Evolutionary conservation across 2,888 invertebrate genomes (phyloP).

Genomic region (Nipponacmea schrenckii): DNA sequence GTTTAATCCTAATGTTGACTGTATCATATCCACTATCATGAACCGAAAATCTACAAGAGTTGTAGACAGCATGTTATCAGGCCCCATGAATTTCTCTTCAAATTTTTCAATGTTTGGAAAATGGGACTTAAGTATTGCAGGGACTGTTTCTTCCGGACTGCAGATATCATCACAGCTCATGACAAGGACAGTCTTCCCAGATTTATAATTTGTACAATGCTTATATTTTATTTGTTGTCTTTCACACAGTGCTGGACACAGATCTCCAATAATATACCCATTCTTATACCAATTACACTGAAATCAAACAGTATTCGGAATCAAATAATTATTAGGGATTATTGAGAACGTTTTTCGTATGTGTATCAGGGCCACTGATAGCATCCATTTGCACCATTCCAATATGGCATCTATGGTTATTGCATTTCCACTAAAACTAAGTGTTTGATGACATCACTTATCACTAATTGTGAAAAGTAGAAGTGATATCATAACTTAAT

Average conservation of each 20-base stretch:
- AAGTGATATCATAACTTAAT: too few species aligned
- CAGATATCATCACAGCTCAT: constrained; percentile 39
- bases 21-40: constrained; percentile 17
- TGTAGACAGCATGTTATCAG: neutral
- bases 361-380: too few species aligned
- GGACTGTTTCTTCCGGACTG: constrained; percentile 24
- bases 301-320: constrained; percentile 16
- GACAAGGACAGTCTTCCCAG: constrained; percentile 71
- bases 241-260: constrained; percentile 76
- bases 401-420: too few species aligned
- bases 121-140: constrained; percentile 47
- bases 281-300: constrained; percentile 68
- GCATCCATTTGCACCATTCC: too few species aligned
- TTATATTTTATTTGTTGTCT: constrained; percentile 71
- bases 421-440: too few species aligned
- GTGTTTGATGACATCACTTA: too few species aligned
- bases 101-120: constrained; percentile 11
- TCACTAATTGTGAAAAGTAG: too few species aligned
- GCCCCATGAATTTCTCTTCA: constrained; percentile 4
- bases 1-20: constrained; percentile 20
- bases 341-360: too few species aligned
- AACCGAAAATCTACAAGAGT: neutral
- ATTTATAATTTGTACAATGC: constrained; percentile 74
- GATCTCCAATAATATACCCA: constrained; percentile 73
- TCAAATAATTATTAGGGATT: neutral